Evolutionary conservation across 1,140 invertebrate genomes (phyloP).

Genomic region (Lerema accius): DNA sequence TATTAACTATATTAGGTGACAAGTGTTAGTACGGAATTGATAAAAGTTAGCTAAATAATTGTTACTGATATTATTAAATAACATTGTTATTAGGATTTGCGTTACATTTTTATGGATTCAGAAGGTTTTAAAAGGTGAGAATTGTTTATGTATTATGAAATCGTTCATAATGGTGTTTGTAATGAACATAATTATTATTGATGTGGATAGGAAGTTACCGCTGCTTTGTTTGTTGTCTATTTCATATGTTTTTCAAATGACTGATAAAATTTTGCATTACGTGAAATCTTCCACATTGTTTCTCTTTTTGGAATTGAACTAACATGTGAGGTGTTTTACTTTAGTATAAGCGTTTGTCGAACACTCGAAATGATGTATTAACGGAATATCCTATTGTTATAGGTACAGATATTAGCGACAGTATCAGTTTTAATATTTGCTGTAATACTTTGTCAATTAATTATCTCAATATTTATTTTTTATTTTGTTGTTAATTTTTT

Average conservation of each 20-base stretch:
- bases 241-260: background rate
- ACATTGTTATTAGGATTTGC: conserved; percentile 12
- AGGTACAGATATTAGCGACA: too few species aligned
- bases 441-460: too few species aligned
- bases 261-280: background rate
- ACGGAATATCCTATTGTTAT: too few species aligned
- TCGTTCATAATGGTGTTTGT: background rate
- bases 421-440: too few species aligned
- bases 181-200: background rate
- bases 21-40: conserved; percentile 36
- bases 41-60: conserved; percentile 32
- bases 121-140: background rate
- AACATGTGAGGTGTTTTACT: conserved; percentile 1
- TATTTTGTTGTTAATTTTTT: too few species aligned
- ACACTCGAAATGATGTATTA: too few species aligned
- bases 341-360: background rate
- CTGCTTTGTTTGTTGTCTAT: background rate
- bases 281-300: too few species aligned
- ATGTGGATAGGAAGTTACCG: background rate
- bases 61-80: conserved; percentile 23
- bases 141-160: conserved; percentile 1
- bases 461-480: too few species aligned
- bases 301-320: conserved; percentile 34
- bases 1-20: conserved; percentile 18
- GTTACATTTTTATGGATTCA: conserved; percentile 12